phyloP scores from a whole-genome alignment of 2,888 invertebrate species.

The Temnothorax rugatulus region DNA sequence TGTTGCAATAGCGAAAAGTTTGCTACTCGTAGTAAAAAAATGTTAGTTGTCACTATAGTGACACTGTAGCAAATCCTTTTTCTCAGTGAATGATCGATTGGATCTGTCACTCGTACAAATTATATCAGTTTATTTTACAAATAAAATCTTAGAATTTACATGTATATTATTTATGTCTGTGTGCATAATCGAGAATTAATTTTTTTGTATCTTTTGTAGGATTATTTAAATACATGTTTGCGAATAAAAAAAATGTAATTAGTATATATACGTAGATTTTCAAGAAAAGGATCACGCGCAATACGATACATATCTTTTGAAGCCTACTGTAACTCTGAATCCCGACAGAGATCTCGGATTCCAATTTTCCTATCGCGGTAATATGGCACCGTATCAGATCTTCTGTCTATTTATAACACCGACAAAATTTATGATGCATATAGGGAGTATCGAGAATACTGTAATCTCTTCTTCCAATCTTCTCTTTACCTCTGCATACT shows the following conservation, averaged over 20 bases:
- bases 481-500: background rate
- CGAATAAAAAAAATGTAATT: background rate
- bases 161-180: background rate
- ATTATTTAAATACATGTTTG: background rate
- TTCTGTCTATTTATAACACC: constrained; percentile 35
- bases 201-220: background rate
- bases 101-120: background rate
- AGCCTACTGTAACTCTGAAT: constrained; percentile 34
- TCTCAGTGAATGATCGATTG: background rate
- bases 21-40: too few species aligned
- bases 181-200: background rate
- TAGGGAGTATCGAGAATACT: background rate
- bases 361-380: constrained; percentile 25
- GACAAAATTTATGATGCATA: constrained; percentile 39
- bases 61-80: too few species aligned
- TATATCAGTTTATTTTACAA: background rate
- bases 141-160: background rate
- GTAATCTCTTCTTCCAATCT: constrained; percentile 27
- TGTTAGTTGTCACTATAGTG: too few species aligned
- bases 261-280: background rate
- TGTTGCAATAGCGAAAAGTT: too few species aligned
- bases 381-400: constrained; percentile 35
- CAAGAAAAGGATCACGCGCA: background rate
- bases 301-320: constrained; percentile 38
- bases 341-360: constrained; percentile 39